Evolutionary conservation across 1,140 invertebrate species (phyloP), one percentile per base, ranked within the genome.

Genomic region (Zaprionus vittiger): DNA sequence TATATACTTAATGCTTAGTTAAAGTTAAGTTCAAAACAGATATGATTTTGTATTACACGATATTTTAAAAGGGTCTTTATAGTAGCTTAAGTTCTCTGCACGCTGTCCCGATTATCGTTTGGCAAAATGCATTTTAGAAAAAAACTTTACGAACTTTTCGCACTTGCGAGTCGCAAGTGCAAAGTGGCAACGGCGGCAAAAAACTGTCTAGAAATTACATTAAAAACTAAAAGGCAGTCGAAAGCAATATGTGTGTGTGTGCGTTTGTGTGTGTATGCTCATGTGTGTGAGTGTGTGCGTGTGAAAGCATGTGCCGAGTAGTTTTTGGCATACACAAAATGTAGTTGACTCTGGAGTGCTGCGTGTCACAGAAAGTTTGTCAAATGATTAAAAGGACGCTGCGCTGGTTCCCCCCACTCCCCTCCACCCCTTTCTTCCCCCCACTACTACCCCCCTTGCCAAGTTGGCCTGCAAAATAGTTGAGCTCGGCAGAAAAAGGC

Each of bases 331-430:
- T 87, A 77, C 80, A 79, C 68, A 83, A 87, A 87, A 87, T 79
- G 69, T 70, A 79, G 76, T 87, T 80, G 78, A 73, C 75, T 84
- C 72, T 72, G 57, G 68, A 82, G 82, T 71, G 71, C 83, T 87
- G 83, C 83, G 77, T 81, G 84, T 84, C 84, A 89, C 80, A 80
- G 83, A 86, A 90, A 90, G 81, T 90, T 90, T 90, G 85, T 73
- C 85, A 85, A 90, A 90, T 90, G 85, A 90, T 90, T 90, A 90
- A 90, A 90, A 90, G 85, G 85, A 85, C 77, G 83, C 73, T 52
- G 62, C 74, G 68, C 66, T 78, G 69, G 62, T 59, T 72, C 55
- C 74, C 7, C 15, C 4, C 22, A 4, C 9, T 1, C 52, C 26
- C 38, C 49, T 55, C 28, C 31, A n/a, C 31, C 31, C 15, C 14